Conservation (phyloP, 2,797 vertebrate species). For the Sebastes jordani region DNA sequence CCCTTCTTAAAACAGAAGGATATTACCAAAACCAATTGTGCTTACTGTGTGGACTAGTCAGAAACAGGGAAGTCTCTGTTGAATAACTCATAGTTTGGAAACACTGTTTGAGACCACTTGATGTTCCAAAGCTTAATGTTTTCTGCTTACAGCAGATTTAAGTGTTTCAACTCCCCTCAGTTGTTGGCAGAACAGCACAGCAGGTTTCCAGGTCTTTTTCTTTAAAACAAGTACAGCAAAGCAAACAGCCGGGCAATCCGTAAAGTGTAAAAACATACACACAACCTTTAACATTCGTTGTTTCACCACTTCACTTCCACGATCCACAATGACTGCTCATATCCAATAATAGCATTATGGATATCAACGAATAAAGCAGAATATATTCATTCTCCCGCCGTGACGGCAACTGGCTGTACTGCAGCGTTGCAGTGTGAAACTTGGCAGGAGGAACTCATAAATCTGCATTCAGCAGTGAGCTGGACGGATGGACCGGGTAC, state of each 20-base stretch:
- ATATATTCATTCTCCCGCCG: slow-evolving; percentile 22
- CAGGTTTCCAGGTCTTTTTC: slow-evolving; percentile 14
- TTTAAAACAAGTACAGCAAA: slow-evolving; percentile 13
- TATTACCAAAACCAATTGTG: background rate
- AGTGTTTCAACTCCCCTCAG: slow-evolving; percentile 3
- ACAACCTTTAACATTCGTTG: slow-evolving; percentile 24
- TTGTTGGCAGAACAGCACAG: slow-evolving; percentile 11
- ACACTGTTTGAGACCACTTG: background rate
- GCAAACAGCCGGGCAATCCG: background rate
- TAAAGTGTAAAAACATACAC: slow-evolving; percentile 17
- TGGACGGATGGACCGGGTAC: slow-evolving; percentile 3
- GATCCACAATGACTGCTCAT: slow-evolving; percentile 31
- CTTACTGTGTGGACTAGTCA: background rate
- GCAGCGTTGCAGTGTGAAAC: slow-evolving; percentile 42
- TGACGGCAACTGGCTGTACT: slow-evolving; percentile 16
- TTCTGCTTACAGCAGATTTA: background rate
- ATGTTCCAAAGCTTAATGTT: slow-evolving; percentile 2
- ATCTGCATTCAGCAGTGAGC: slow-evolving; percentile 34
- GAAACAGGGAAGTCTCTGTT: background rate
- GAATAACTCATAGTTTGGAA: background rate
- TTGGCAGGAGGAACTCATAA: slow-evolving; percentile 40
- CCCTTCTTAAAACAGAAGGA: background rate
- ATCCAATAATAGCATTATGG: slow-evolving; percentile 43
- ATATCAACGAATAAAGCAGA: slow-evolving; percentile 48
- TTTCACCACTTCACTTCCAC: slow-evolving; percentile 23